phyloP scores from a whole-genome alignment of 2,797 vertebrate genomes.

The Coendou prehensilis region DNA sequence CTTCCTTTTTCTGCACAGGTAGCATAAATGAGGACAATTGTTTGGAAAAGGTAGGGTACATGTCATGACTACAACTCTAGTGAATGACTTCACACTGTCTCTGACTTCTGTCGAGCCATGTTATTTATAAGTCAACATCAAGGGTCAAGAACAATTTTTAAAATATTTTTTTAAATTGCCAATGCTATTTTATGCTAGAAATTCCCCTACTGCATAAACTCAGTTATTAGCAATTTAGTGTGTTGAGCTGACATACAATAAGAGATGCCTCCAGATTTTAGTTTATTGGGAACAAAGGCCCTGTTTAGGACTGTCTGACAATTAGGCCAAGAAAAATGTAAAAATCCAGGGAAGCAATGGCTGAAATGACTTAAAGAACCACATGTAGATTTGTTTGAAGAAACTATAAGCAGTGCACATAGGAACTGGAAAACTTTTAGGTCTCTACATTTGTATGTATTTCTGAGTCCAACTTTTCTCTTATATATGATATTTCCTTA shows the following conservation, averaged over 20 bases:
- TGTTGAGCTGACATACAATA: neutral
- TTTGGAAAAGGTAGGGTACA: neutral
- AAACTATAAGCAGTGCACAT: neutral
- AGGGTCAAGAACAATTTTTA: neutral
- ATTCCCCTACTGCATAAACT: neutral
- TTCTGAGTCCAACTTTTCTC: neutral
- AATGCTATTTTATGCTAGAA: neutral
- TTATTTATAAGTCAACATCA: neutral
- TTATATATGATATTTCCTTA: neutral
- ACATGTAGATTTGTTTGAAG: neutral
- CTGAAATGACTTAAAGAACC: slow-evolving; percentile 33
- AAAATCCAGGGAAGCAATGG: neutral
- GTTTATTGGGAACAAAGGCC: neutral
- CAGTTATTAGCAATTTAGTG: neutral
- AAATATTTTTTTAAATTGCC: neutral
- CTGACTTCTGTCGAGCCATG: neutral
- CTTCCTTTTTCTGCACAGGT: neutral
- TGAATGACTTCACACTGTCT: neutral
- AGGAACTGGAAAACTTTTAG: neutral
- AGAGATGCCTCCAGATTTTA: slow-evolving; percentile 9
- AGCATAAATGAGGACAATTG: rapidly evolving
- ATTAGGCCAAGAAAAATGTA: neutral
- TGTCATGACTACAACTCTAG: neutral
- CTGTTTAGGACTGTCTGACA: neutral
- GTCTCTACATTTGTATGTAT: neutral